Evolutionary conservation across 2,888 invertebrate species (phyloP).

Genomic region (Melanchra persicariae): DNA sequence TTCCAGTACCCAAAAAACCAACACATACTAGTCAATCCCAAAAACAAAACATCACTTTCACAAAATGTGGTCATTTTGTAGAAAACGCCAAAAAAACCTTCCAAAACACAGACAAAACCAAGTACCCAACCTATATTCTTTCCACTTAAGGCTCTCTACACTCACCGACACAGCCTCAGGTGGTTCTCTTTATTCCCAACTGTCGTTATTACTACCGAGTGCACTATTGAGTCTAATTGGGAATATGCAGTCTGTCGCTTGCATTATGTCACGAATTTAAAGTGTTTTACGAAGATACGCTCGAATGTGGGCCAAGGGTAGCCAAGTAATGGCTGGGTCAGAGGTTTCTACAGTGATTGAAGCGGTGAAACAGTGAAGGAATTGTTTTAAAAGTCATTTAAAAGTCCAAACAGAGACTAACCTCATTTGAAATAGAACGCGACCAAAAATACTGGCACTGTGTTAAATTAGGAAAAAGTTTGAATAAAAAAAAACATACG

Average conservation of each 20-base stretch:
- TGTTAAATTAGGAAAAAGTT: conserved; percentile 53
- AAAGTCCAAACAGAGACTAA: background rate
- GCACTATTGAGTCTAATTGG: conserved; percentile 55
- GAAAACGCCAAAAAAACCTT: no score
- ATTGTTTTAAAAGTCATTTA: background rate
- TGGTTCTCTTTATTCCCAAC: conserved; percentile 56
- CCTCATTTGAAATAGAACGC: conserved; percentile 38
- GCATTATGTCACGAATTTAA: conserved; percentile 56
- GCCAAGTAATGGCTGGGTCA: conserved; percentile 8
- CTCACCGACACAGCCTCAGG: conserved; percentile 51
- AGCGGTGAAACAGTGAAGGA: background rate
- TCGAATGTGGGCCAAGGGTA: conserved; percentile 51
- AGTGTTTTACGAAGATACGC: conserved; percentile 40
- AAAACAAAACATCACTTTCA: background rate
- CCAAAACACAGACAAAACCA: conserved; percentile 28
- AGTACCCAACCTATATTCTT: conserved; percentile 12
- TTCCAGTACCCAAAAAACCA: no score
- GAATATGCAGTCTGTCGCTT: conserved; percentile 51
- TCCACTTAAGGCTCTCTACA: conserved; percentile 30
- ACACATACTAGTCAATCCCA: no score
- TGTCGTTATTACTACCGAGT: conserved; percentile 52
- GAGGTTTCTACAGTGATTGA: conserved; percentile 10
- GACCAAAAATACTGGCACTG: conserved; percentile 41
- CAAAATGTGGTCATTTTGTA: no score
- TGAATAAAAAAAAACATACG: conserved; percentile 50